Percentiles rank a stretch among this genome's conserved stretches.
phyloP scores from a whole-genome alignment of 2,888 invertebrate genomes.

The Pseudococcus jackbeardsleyi region DNA sequence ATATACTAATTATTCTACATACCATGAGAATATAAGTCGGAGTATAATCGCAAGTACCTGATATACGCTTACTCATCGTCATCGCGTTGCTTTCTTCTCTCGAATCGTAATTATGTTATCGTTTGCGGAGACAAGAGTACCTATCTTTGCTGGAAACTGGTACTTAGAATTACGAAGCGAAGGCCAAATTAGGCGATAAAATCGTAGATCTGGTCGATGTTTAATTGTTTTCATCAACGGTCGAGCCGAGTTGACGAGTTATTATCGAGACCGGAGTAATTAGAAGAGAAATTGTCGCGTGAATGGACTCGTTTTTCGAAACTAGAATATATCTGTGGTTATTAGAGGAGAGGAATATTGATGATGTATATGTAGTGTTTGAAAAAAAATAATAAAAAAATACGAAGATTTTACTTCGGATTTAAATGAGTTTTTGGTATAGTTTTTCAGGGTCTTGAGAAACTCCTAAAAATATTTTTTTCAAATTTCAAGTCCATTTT shows the following conservation, averaged over 20 bases:
- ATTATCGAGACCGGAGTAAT: background rate
- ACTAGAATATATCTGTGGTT: background rate
- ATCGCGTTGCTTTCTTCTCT: constrained; percentile 14
- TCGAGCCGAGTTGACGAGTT: background rate
- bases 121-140: background rate
- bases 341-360: too few species aligned
- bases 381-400: too few species aligned
- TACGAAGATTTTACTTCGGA: too few species aligned
- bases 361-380: too few species aligned
- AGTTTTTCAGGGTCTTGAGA: too few species aligned
- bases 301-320: background rate
- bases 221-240: background rate
- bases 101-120: constrained; percentile 21
- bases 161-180: too few species aligned
- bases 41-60: background rate
- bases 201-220: constrained; percentile 22
- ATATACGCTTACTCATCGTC: constrained; percentile 1
- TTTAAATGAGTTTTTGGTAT: too few species aligned
- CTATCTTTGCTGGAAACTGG: background rate
- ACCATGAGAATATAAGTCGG: too few species aligned
- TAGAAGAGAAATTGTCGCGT: constrained; percentile 22
- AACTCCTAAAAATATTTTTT: too few species aligned
- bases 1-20: too few species aligned
- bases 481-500: too few species aligned
- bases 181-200: constrained; percentile 22